Evolutionary conservation across 2,888 invertebrate species (phyloP), one percentile per base, ranked within the genome.

Genomic region (Pheosia tremula): DNA sequence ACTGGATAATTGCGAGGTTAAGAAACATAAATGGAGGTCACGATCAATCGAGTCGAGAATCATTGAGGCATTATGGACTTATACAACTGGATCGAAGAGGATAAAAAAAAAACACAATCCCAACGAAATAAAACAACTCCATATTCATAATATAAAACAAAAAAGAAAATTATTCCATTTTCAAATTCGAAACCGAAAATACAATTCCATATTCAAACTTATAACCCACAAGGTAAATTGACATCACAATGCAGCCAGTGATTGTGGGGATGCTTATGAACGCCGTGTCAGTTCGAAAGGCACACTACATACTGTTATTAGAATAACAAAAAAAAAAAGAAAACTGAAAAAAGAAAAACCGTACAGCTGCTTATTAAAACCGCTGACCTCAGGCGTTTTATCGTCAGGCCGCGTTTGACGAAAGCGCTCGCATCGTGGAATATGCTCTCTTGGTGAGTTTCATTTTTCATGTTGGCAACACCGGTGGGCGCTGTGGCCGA

Each of bases 361-460:
- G 88, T 88, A 90, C 90, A 89, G 90, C 87, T 81, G 79, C 79
- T 70, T 86, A 86, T 76, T 78, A 89, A 89, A 90, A 87, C 85
- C 86, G 87, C 94, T 93, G 92, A 94, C 94, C 94, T 94, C 91
- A 94, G 87, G 78, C 94, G 88, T 85, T 94, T 94, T 67, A 94
- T 94, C 75, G 94, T 93, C 84, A 94, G 84, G 82, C 94, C 93
- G 63, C 93, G 86, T 80, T 92, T 93, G 83, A 94, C 87, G 84
- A 92, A 92, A 67, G 89, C 92, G 79, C 90, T 92, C 67, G 94
- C 93, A 71, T 94, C 94, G 79, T 89, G 90, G 85, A 94, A 90
- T 75, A 93, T 82, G 75, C 89, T 87, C 72, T 92, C 93, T 75
- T 89, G 85, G 72, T 88, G 82, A 58, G 83, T 82, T 79, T 86